A percentile compares a stretch with the other conserved stretches of the same genome.
phyloP scores from a whole-genome alignment of 2,113 vertebrate species.

The Himantopus leucocephalus region DNA sequence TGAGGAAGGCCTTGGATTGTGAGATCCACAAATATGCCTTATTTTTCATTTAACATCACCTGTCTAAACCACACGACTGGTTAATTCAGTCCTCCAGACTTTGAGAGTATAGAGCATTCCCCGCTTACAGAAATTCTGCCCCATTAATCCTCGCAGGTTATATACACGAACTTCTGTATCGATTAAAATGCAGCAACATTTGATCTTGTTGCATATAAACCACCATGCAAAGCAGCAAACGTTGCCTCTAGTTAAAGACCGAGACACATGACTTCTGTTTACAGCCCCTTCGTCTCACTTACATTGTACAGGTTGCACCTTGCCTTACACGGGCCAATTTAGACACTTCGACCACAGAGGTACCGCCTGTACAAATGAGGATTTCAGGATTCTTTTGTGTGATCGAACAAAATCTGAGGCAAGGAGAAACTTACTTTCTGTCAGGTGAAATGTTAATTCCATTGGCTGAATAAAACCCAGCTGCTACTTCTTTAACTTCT shows the following conservation, averaged over 20 bases:
- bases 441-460: conserved; percentile 90
- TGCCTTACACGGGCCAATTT: neutral
- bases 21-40: neutral
- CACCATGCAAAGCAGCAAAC: neutral
- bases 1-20: neutral
- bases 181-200: neutral
- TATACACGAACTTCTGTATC: neutral
- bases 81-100: neutral
- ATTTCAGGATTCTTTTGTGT: neutral
- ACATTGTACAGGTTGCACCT: neutral
- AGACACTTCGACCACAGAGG: neutral
- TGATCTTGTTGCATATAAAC: neutral
- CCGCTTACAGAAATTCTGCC: neutral
- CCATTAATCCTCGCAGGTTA: neutral
- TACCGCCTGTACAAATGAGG: fast-evolving
- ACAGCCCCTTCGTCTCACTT: neutral
- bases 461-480: conserved; percentile 82
- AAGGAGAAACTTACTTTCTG: conserved; percentile 74
- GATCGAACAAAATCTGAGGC: neutral
- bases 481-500: conserved; percentile 85
- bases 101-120: neutral
- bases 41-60: neutral
- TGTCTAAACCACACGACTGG: neutral
- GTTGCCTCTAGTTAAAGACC: neutral
- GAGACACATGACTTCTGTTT: neutral